Conservation (phyloP, 2,113 vertebrate genomes). For the Dicentrarchus labrax region DNA sequence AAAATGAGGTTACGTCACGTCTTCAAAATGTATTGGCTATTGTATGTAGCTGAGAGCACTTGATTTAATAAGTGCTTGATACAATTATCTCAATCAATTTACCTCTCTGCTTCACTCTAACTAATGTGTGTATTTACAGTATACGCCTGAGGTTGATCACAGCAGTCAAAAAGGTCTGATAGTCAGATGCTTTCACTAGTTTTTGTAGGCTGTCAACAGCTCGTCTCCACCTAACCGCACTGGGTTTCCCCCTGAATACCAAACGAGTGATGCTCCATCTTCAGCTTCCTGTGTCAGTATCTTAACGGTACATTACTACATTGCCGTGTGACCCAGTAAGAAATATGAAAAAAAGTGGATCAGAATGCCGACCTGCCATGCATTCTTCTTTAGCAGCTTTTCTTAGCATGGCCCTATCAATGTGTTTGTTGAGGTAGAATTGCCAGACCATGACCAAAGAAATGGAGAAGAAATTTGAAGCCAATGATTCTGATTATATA, state of each 20-base stretch:
- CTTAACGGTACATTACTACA: constrained; percentile 26
- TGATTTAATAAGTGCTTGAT: neutral
- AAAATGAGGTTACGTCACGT: no score
- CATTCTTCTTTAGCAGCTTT: constrained; percentile 26
- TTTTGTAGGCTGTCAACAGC: constrained; percentile 41
- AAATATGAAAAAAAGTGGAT: constrained; percentile 15
- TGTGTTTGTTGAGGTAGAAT: neutral
- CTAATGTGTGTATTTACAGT: constrained; percentile 14
- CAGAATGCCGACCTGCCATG: neutral
- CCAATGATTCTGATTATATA: constrained; percentile 31
- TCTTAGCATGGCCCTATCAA: neutral
- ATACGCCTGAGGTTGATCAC: constrained; percentile 16
- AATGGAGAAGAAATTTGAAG: constrained; percentile 15
- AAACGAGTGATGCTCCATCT: constrained; percentile 21
- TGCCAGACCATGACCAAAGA: constrained; percentile 32
- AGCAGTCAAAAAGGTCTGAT: constrained; percentile 43
- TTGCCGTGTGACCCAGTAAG: constrained; percentile 6
- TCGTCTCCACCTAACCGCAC: constrained; percentile 28
- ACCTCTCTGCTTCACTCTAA: neutral
- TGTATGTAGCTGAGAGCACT: neutral
- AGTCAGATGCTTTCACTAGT: constrained; percentile 20
- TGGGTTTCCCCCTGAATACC: constrained; percentile 37
- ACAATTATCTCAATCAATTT: neutral
- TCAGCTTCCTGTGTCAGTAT: neutral
- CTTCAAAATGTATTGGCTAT: neutral